Evolutionary conservation across 2,797 vertebrate species (phyloP), one percentile per base, ranked within the genome.

Genomic region (Oceanodroma leucorhoa): DNA sequence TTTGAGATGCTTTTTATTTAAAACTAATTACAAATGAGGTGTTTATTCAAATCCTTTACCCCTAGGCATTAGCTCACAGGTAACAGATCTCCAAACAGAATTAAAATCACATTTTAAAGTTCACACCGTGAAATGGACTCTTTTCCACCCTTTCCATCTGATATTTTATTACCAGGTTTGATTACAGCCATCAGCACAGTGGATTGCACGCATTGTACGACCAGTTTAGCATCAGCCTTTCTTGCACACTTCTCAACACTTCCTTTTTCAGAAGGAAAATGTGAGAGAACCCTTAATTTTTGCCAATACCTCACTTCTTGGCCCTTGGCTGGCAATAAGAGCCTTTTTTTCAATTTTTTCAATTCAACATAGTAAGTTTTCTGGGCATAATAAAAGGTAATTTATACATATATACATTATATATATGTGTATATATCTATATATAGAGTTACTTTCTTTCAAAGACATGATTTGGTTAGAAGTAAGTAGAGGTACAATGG

Each of bases 131-230:
- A 87, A 84, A 58, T 22, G 5, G 9, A 73, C 29, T 67, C 19
- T 53, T 91, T 87, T 77, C 16, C 36, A 58, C 11, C 10, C 32
- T 69, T 94, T 75, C 69, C 29, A 41, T 57, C 34, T 70, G n/a
- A 79, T 79, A 41, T 84, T 95, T 96, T 94, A 95, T 94, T 88
- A 82, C 4, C 19, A 57, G 27, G 9, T 70, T 91, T 89, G 54
- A 91, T 93, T 94, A 90, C 55, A 89, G 54, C 1, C 15, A 76
- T 36, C 88, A 79, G 60, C 70, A 55, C 51, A 78, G 69, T 65
- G 18, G 40, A 60, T 61, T 53, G 27, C 14, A 78, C 10, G 27
- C n/a, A 16, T 21, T 36, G 38, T 19, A 83, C 43, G 51, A 16
- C 3, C 15, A 72, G 21, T 67, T 90, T 75, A 61, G 10, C 53